phyloP scores from a whole-genome alignment of 2,797 vertebrate genomes.

The Gila robusta region DNA sequence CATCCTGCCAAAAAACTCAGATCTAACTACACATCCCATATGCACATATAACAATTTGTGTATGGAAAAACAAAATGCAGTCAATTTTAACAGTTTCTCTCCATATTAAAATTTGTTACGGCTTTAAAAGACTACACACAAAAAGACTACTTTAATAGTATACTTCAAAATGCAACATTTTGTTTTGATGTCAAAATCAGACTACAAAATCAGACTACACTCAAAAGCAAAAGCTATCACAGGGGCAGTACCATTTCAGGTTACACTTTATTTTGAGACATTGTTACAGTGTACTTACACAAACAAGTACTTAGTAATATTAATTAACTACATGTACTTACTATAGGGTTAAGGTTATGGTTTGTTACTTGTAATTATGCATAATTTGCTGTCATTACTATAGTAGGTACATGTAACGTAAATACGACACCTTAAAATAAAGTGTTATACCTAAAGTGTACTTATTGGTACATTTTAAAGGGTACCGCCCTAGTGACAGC shows the following conservation, averaged over 20 bases:
- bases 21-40: constrained; percentile 36
- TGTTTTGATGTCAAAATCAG: background rate
- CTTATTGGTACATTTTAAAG: background rate
- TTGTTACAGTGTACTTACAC: no score
- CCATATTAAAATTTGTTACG: background rate
- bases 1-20: constrained; percentile 66
- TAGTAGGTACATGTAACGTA: no score
- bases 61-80: no score
- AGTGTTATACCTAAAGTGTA: background rate
- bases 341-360: no score
- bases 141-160: background rate
- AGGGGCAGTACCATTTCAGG: background rate
- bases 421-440: no score
- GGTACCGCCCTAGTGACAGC: background rate
- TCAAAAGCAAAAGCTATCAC: background rate
- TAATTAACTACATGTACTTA: no score
- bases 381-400: no score
- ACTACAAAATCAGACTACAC: no score
- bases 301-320: no score
- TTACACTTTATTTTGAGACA: no score
- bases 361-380: no score
- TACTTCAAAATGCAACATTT: background rate
- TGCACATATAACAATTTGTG: constrained; percentile 12
- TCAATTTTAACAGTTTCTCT: background rate
- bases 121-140: background rate